A percentile compares a stretch with the other conserved stretches of the same genome.
Evolutionary conservation across 2,888 invertebrate species (phyloP).

Genomic region (Ypsolopha scabrella): DNA sequence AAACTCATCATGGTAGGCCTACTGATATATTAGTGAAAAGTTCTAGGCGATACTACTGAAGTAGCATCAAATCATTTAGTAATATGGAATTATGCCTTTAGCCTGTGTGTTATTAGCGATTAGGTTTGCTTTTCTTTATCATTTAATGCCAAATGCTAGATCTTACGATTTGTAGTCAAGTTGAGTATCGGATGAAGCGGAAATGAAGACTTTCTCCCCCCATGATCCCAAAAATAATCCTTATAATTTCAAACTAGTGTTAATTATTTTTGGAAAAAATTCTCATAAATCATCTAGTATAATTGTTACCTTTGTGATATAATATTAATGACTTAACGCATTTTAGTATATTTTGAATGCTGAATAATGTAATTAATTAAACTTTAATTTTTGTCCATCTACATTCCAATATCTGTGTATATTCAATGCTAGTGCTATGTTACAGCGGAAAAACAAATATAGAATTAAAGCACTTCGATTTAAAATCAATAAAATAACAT

Average conservation of each 20-base stretch:
- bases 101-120: slow-evolving; percentile 15
- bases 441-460: no score
- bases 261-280: not conserved
- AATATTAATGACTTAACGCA: no score
- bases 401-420: slow-evolving; percentile 10
- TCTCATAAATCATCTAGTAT: no score
- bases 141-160: slow-evolving; percentile 43
- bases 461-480: no score
- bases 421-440: not conserved
- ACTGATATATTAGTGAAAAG: no score
- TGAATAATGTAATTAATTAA: not conserved
- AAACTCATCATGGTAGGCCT: no score
- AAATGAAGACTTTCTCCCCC: no score
- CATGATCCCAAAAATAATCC: no score
- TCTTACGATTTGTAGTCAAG: slow-evolving; percentile 12
- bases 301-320: no score
- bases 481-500: no score
- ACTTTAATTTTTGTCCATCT: slow-evolving; percentile 2
- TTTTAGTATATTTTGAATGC: no score
- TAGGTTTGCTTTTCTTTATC: slow-evolving; percentile 20
- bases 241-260: not conserved
- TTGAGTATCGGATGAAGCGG: no score
- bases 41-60: not conserved
- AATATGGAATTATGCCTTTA: not conserved
- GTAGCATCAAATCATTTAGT: not conserved